Base-by-base conservation (phyloP, 92 coral and sea anemone genomes). In the Hydrozoanthus gracilis region DNA sequence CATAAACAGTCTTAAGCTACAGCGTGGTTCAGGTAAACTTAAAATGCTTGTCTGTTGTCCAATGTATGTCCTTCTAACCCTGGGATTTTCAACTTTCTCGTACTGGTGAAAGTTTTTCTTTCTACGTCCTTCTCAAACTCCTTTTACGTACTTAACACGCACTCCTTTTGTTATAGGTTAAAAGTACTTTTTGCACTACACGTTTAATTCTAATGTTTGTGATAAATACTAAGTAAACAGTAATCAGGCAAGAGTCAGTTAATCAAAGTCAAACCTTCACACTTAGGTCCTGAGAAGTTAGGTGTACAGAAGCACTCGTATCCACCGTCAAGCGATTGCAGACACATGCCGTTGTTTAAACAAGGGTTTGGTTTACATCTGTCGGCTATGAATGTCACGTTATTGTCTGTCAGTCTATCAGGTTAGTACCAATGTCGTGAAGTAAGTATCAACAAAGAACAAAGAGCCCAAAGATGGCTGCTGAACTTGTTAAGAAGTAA, bases 241-340 rank as follows among this genome's bases (percentile, higher is more conserved):
- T 54, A 14, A 71, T 58, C 47, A 12, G n/a, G 58, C 82, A 69
- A 61, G 45, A 66, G 88, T 79, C 7, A 85, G 90, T 94, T 91
- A 72, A 95, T 94, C 86, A 50, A 58, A 79, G 91, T 91, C 93
- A 92, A 93, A 96, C 99, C 99, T 96, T 95, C 98, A 79, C 99
- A 96, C 82, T 87, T 87, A 18, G 99, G 98, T 82, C 99, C 99
- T 71, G 96, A 95, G 94, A 87, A 96, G 89, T 96, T 95, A 39
- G 86, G 87, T 7, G 93, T 88, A 85, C 99, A 94, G 85, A 94
- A 90, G 88, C 99, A 96, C 88, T 95, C 98, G 46, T 73, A 96
- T 79, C 91, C 93, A 51, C 95, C 98, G 82, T 95, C 98, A 80
- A 93, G 83, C 51, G 99, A 90, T 89, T 93, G 96, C 83, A 96